Evolutionary conservation across 2,113 vertebrate species (phyloP), one percentile per base, ranked within the genome.

Genomic region (Lampris incognitus): DNA sequence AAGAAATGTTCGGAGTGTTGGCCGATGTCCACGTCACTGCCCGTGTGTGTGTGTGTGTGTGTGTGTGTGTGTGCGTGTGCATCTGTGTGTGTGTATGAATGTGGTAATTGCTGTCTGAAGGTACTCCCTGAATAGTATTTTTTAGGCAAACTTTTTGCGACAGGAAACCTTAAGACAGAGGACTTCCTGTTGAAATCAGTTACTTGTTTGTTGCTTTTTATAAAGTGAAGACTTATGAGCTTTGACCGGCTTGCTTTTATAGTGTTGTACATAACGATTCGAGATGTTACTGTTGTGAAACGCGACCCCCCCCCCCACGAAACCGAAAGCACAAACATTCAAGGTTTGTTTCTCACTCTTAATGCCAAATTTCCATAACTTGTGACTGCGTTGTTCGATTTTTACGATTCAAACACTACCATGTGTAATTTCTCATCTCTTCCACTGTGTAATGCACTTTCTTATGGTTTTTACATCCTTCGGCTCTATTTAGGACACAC

Each of bases 311-410:
- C 48, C 52, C 51, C 41, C 67, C 46, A 80, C 79, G 74, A 87
- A 92, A 86, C 82, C 79, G 60, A 92, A 91, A 93, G 91, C 91
- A 93, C 91, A 93, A 92, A 83, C 81, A 74, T 75, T 87, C 76
- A 66, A 74, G 66, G 57, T 81, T 87, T 87, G 77, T 87, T 83
- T 86, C 81, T 82, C 60, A 54, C 78, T 69, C 65, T 85, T 77
- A 85, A 91, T 90, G 88, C 89, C 90, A 92, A 92, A 91, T 84
- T 82, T 83, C 81, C 78, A 78, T 74, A 88, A 69, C 84, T 78
- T 78, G 58, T 81, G 39, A 78, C 68, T 87, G 85, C 81, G 74
- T 86, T 78, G 78, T 85, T n/a, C 2, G 64, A 71, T 67, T 42
- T 78, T 78, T 87, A 79, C 79, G 85, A 87, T 79, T 78, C 77